A percentile compares a stretch with the other conserved stretches of the same genome.
These are phyloP conservation scores for Batillaria attramentaria DNA, from an alignment of 1,140 invertebrate species.

Conservation along the genomic window DNA sequence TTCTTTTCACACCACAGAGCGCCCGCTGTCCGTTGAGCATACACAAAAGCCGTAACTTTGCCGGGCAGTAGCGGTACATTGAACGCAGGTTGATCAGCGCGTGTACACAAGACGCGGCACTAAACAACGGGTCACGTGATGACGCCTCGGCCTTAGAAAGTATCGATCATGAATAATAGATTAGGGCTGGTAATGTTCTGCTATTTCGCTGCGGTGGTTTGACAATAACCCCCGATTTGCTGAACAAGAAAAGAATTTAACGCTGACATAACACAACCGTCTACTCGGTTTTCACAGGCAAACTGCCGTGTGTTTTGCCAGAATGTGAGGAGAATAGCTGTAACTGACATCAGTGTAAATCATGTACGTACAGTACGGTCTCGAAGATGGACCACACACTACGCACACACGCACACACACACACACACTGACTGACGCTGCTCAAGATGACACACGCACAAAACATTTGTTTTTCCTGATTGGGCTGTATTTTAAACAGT, in stretches of 20 bases:
- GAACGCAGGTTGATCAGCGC: neutral
- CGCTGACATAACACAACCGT: too few relatives aligned
- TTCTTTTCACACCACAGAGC: neutral
- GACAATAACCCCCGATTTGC: too few relatives aligned
- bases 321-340: too few relatives aligned
- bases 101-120: conserved; percentile 11
- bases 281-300: too few relatives aligned
- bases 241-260: too few relatives aligned
- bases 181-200: too few relatives aligned
- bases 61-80: neutral
- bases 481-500: neutral
- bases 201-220: too few relatives aligned
- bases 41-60: neutral
- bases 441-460: conserved; percentile 16
- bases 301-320: too few relatives aligned
- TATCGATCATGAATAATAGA: too few relatives aligned
- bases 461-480: neutral
- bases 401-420: neutral
- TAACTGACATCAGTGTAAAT: too few relatives aligned
- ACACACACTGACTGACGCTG: neutral
- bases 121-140: conserved; percentile 27
- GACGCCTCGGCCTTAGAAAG: too few relatives aligned
- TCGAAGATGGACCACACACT: neutral
- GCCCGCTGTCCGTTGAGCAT: neutral
- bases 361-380: neutral